Conservation (phyloP, 35 echinoderm and acorn worm species). For the Amphiura filiformis region DNA sequence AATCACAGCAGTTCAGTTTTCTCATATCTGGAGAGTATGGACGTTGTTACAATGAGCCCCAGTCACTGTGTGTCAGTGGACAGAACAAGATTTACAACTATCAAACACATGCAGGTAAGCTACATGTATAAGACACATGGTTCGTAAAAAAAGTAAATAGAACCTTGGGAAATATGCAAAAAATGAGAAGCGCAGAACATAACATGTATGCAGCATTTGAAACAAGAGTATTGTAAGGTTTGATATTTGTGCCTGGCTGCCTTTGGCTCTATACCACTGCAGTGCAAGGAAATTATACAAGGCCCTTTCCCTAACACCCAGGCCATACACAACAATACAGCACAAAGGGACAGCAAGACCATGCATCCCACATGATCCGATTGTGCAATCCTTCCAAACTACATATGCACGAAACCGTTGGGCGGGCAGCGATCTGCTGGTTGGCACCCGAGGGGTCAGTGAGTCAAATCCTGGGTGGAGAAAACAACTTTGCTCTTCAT, state of each 20-base stretch:
- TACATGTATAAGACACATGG: background rate
- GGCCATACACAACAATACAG: too few species aligned
- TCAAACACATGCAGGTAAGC: constrained; percentile 85
- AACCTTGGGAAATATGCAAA: background rate
- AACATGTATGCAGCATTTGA: background rate
- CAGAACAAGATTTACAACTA: constrained; percentile 73
- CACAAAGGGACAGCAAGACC: too few species aligned
- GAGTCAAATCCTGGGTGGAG: too few species aligned
- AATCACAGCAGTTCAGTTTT: constrained; percentile 50
- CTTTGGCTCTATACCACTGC: background rate
- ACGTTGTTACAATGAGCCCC: constrained; percentile 38
- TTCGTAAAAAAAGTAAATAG: background rate
- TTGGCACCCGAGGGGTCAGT: too few species aligned
- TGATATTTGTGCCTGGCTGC: background rate
- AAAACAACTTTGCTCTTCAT: too few species aligned
- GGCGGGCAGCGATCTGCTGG: too few species aligned
- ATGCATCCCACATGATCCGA: too few species aligned
- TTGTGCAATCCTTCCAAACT: too few species aligned
- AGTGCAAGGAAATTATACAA: background rate
- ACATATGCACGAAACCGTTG: too few species aligned
- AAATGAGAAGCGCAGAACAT: background rate
- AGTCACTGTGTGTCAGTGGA: constrained; percentile 59
- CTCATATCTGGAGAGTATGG: constrained; percentile 67
- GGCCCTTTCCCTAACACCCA: background rate
- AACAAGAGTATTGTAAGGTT: background rate